Conservation (phyloP, 2,888 invertebrate species). For the Agonopterix subpropinquella region DNA sequence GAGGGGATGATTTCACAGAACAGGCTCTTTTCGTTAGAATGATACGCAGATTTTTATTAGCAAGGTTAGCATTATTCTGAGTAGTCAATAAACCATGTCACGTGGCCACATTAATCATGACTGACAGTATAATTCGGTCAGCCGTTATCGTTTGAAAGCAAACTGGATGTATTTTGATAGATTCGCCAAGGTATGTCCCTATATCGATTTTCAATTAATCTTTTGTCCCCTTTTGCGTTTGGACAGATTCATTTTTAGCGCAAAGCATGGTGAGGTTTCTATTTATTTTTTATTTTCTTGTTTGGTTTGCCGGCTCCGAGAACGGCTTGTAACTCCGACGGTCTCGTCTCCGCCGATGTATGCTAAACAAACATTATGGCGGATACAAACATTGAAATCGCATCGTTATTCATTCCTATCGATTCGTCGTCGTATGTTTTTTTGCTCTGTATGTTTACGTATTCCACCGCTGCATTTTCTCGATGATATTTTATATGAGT, state of each 20-base stretch:
- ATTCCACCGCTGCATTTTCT: conserved; percentile 4
- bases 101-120: conserved; percentile 63
- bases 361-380: conserved; percentile 50
- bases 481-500: no score
- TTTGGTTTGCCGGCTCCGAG: conserved; percentile 29
- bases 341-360: conserved; percentile 35
- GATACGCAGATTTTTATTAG: conserved; percentile 38
- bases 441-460: conserved; percentile 10
- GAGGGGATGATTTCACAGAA: conserved; percentile 11
- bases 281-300: conserved; percentile 44
- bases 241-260: conserved; percentile 53
- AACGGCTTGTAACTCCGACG: conserved; percentile 25
- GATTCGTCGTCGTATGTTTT: conserved; percentile 31
- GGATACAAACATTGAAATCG: conserved; percentile 55
- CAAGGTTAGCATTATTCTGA: conserved; percentile 34
- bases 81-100: conserved; percentile 54
- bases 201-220: conserved; percentile 71
- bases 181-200: conserved; percentile 57
- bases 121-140: conserved; percentile 57
- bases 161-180: conserved; percentile 64
- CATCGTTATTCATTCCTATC: conserved; percentile 52
- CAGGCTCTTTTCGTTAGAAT: conserved; percentile 25
- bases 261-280: conserved; percentile 37
- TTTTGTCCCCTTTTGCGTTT: conserved; percentile 60
- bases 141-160: conserved; percentile 58